These are phyloP conservation scores for Cerastoderma edule DNA, from an alignment of 2,888 invertebrate species.

Conservation along the genomic window DNA sequence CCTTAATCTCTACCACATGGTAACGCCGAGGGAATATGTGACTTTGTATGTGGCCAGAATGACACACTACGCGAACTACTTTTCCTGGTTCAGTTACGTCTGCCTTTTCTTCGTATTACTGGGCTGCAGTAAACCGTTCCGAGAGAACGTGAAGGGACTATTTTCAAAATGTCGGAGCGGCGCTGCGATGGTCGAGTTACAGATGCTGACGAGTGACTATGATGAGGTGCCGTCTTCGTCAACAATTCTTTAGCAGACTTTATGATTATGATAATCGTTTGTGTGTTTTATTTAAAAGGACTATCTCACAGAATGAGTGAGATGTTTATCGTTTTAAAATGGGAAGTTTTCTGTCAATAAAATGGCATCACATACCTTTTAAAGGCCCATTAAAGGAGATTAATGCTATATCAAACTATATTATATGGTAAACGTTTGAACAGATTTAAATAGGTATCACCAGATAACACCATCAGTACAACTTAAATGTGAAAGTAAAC, in stretches of 20 bases:
- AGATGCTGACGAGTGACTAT: constrained; percentile 36
- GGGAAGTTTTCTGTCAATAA: no score
- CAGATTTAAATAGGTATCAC: no score
- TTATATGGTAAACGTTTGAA: no score
- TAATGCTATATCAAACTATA: no score
- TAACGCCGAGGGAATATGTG: background rate
- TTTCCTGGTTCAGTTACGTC: constrained; percentile 34
- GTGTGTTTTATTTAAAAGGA: no score
- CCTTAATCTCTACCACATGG: background rate
- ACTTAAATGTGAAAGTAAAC: no score
- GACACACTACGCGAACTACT: constrained; percentile 31
- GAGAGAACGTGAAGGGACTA: constrained; percentile 31
- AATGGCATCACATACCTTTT: no score
- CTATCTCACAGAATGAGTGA: no score
- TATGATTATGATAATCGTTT: no score
- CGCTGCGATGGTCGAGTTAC: constrained; percentile 26
- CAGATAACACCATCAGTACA: no score
- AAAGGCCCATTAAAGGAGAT: no score
- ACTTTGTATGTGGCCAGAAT: background rate
- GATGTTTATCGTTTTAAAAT: no score
- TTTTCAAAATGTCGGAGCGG: constrained; percentile 28
- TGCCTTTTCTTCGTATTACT: constrained; percentile 38
- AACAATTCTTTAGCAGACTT: constrained; percentile 38
- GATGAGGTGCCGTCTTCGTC: constrained; percentile 47
- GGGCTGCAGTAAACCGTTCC: constrained; percentile 36